Conservation (phyloP, 2,888 invertebrate species). For the Thelaira solivaga region DNA sequence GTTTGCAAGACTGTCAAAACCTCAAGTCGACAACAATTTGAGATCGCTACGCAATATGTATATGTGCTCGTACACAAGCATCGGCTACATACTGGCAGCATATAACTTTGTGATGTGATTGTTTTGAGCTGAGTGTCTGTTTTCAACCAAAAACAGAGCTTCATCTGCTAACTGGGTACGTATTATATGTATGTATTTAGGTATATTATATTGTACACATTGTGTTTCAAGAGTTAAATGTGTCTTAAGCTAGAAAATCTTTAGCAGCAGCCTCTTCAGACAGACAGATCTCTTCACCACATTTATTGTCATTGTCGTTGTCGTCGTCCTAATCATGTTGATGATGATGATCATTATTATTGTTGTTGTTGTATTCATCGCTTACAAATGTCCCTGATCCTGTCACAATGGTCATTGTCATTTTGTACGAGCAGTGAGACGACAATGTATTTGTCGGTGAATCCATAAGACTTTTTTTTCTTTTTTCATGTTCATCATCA, state of each 20-base stretch:
- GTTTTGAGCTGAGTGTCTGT: conserved; percentile 50
- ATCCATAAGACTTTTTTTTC: conserved; percentile 56
- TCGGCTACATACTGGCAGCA: too few relatives aligned
- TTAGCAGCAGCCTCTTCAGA: conserved; percentile 19
- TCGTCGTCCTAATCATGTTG: conserved; percentile 17
- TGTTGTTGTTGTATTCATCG: conserved; percentile 35
- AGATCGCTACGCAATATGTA: conserved; percentile 57
- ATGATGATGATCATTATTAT: too few relatives aligned
- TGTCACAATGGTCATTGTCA: conserved; percentile 65
- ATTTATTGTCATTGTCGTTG: conserved; percentile 4
- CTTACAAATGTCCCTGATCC: conserved; percentile 66
- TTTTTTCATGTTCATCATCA: conserved; percentile 50
- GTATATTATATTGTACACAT: conserved; percentile 10
- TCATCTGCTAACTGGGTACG: conserved; percentile 27
- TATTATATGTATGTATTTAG: conserved; percentile 15
- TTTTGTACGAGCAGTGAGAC: conserved; percentile 35
- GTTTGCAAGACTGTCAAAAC: conserved; percentile 66
- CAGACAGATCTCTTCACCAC: conserved; percentile 25
- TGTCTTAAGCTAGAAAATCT: conserved; percentile 33
- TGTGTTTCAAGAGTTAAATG: too few relatives aligned
- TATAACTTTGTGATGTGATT: conserved; percentile 47
- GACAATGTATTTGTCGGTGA: conserved; percentile 60
- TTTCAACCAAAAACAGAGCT: conserved; percentile 55
- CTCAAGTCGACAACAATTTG: conserved; percentile 58
- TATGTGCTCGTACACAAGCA: not conserved